Percentiles rank a stretch among this genome's conserved stretches.
Evolutionary conservation across 2,888 invertebrate genomes (phyloP).

Genomic region (Callosobruchus maculatus): DNA sequence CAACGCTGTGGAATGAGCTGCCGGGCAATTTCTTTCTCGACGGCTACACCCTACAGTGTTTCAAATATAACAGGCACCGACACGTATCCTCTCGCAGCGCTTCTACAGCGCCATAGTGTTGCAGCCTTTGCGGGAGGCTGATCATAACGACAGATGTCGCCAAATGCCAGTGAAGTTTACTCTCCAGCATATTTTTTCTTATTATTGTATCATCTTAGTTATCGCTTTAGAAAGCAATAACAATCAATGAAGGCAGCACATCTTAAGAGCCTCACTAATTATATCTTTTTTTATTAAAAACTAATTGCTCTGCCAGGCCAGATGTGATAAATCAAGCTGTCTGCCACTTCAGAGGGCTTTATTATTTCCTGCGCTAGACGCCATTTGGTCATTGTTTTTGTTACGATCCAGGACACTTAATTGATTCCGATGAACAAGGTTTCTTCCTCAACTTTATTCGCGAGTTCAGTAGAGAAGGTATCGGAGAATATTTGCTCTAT

Average conservation of each 20-base stretch:
- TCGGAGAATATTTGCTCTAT: not conserved
- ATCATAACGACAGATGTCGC: too few species aligned
- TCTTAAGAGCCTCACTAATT: not conserved
- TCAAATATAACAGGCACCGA: too few species aligned
- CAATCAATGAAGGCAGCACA: not conserved
- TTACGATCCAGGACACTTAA: not conserved
- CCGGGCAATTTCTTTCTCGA: too few species aligned
- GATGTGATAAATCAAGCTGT: not conserved
- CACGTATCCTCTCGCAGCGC: too few species aligned
- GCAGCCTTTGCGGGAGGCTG: too few species aligned
- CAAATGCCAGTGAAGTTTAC: too few species aligned
- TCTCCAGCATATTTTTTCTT: too few species aligned
- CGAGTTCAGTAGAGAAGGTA: not conserved
- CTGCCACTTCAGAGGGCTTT: not conserved
- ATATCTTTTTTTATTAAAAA: not conserved
- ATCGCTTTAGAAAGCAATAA: not conserved
- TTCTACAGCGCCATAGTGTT: too few species aligned
- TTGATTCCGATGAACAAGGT: not conserved
- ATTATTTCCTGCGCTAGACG: not conserved
- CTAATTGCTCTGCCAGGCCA: not conserved
- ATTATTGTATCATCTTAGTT: not conserved
- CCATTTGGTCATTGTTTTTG: not conserved
- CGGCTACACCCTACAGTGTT: too few species aligned
- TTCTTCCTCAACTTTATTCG: not conserved
- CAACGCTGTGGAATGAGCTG: too few species aligned